These are phyloP conservation scores for Caenorhabditis angaria DNA, from an alignment of 2,888 invertebrate genomes.

Conservation along the genomic window DNA sequence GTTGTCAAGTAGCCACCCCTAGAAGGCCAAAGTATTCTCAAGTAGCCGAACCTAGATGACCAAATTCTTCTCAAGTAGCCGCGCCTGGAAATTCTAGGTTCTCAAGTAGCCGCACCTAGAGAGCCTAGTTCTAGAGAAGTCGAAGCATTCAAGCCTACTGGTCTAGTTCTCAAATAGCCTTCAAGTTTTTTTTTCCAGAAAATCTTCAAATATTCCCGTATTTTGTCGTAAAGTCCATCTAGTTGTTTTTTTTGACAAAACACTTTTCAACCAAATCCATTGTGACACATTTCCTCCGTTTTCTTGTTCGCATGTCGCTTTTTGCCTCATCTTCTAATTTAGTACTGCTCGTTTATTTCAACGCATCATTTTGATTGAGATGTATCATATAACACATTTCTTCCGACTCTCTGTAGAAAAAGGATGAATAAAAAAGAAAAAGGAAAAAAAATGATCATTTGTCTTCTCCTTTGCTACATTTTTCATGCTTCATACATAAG, in stretches of 20 bases:
- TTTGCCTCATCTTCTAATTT: constrained; percentile 26
- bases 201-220: too few species aligned
- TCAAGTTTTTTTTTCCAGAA: too few species aligned
- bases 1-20: too few species aligned
- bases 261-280: constrained; percentile 29
- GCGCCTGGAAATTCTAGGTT: too few species aligned
- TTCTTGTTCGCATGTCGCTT: constrained; percentile 18
- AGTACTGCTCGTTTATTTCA: constrained; percentile 6
- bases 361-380: constrained; percentile 7
- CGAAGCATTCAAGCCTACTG: too few species aligned
- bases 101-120: too few species aligned
- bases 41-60: too few species aligned
- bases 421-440: background rate
- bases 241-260: background rate
- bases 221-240: background rate
- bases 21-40: too few species aligned
- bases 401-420: too few species aligned
- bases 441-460: background rate
- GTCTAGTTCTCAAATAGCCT: too few species aligned
- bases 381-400: constrained; percentile 10
- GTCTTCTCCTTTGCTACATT: constrained; percentile 2
- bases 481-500: background rate
- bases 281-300: constrained; percentile 10
- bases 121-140: too few species aligned
- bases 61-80: too few species aligned